Conservation (phyloP, 2,113 vertebrate genomes). For the Melanotaenia duboulayi region DNA sequence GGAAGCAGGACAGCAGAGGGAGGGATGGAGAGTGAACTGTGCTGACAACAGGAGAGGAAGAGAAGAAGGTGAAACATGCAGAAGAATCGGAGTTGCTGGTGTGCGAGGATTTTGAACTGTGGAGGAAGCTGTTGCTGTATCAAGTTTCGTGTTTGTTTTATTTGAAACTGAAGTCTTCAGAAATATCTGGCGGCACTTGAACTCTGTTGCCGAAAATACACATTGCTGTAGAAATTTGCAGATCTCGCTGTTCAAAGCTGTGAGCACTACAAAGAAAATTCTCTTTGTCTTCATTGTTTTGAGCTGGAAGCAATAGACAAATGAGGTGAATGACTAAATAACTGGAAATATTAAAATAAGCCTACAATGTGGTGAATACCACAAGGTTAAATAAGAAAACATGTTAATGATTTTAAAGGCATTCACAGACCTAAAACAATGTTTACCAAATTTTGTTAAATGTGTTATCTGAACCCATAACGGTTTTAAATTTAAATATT, state of each 20-base stretch:
- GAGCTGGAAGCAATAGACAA: not conserved
- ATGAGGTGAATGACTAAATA: not conserved
- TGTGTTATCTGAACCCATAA: too few species aligned
- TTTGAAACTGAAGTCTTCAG: slow-evolving; percentile 6
- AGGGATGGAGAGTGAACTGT: slow-evolving; percentile 22
- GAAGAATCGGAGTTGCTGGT: slow-evolving; percentile 8
- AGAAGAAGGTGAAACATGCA: slow-evolving; percentile 18
- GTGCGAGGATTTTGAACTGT: slow-evolving; percentile 18
- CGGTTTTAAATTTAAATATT: not conserved
- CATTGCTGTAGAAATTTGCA: slow-evolving; percentile 3
- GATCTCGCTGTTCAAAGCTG: not conserved
- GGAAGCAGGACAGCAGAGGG: slow-evolving; percentile 13
- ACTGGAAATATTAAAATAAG: not conserved
- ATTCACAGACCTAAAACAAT: too few species aligned
- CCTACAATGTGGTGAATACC: not conserved
- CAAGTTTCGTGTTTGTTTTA: slow-evolving; percentile 12
- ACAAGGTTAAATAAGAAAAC: not conserved
- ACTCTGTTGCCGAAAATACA: not conserved
- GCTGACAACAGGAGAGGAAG: slow-evolving; percentile 25
- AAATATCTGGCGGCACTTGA: not conserved
- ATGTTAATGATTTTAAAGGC: not conserved
- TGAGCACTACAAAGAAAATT: not conserved
- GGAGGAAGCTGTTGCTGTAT: slow-evolving; percentile 25
- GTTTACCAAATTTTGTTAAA: too few species aligned
- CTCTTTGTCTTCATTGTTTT: not conserved